Base-by-base conservation (phyloP, 1,140 invertebrate species). In the Maniola jurtina region DNA sequence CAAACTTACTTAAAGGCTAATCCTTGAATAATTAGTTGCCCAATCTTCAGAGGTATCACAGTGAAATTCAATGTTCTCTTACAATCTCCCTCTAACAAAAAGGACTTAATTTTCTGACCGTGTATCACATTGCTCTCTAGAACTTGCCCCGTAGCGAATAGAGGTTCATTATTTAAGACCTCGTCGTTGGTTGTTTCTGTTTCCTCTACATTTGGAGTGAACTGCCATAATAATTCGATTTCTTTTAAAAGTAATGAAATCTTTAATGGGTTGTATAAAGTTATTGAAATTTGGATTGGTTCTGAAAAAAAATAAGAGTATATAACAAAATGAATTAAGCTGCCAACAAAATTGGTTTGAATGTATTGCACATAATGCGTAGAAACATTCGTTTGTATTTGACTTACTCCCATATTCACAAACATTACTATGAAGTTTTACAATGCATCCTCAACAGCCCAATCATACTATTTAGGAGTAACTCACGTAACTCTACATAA, bases 211-310 rank as follows among this genome's bases (percentile, higher is more conserved):
- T 84, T 86, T 25, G 92, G 79, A 5, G 86, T 91, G 63, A 96
- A 96, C 15, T 91, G 93, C 96, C 97, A 98, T n/a, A 97, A 84
- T 14, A 98, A 85, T 75, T 94, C 93, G 5, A 98, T 91, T 70
- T 97, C 93, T 40, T 93, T 93, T 25, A 98, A 84, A 14, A 93
- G 89, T 57, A 98, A 79, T 5, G 94, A 89, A 50, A 97, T 95
- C 69, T 95, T 94, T n/a, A 98, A 89, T 2, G 96, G 95, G 91
- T 98, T 98, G 52, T 93, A 89, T 45, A 98, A 86, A 54, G 93
- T 92, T 34, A 98, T 89, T 58, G 95, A 94, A 59, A 98, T 92
- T 85, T 94, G 94, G 57, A 98, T 94, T 9, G 95, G 95, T 89
- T 98, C 97, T 95, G 87, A 70, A 93, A 92, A 71, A 71, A 63